Percentiles rank a stretch among this genome's conserved stretches.
Evolutionary conservation across 2,113 vertebrate species (phyloP).

Genomic region (Mohoua ochrocephala): DNA sequence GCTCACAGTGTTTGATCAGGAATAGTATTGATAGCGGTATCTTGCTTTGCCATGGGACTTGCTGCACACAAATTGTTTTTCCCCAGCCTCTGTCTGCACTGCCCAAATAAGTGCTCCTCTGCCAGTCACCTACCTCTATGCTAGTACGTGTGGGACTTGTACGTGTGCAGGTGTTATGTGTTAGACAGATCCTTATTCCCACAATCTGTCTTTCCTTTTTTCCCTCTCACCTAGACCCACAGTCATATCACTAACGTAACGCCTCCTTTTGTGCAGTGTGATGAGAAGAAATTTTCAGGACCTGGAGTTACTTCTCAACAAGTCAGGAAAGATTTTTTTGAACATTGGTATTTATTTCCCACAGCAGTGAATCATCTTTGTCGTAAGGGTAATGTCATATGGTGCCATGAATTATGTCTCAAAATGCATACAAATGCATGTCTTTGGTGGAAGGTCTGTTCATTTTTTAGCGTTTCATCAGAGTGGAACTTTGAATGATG

Average conservation of each 20-base stretch:
- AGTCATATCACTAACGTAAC: not conserved
- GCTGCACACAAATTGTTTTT: not conserved
- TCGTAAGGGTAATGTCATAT: not conserved
- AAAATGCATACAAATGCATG: not conserved
- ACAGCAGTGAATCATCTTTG: not conserved
- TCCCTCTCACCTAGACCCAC: not conserved
- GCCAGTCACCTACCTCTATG: not conserved
- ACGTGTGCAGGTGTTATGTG: rapidly evolving
- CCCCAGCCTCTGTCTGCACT: not conserved
- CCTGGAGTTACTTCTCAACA: not conserved
- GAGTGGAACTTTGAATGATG: not conserved
- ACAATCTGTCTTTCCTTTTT: not conserved
- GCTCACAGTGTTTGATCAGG: not conserved
- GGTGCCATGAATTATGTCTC: not conserved
- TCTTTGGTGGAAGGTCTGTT: not conserved
- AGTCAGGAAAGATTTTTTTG: not conserved
- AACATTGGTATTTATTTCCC: not conserved
- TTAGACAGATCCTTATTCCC: not conserved
- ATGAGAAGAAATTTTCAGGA: not conserved
- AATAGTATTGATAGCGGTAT: not conserved
- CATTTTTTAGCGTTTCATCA: not conserved
- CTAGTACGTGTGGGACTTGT: not conserved
- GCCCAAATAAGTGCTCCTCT: not conserved
- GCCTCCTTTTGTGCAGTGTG: not conserved
- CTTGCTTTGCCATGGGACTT: not conserved